These are phyloP conservation scores for Chlorops oryzae DNA, from an alignment of 1,140 invertebrate genomes.

Conservation along the genomic window DNA sequence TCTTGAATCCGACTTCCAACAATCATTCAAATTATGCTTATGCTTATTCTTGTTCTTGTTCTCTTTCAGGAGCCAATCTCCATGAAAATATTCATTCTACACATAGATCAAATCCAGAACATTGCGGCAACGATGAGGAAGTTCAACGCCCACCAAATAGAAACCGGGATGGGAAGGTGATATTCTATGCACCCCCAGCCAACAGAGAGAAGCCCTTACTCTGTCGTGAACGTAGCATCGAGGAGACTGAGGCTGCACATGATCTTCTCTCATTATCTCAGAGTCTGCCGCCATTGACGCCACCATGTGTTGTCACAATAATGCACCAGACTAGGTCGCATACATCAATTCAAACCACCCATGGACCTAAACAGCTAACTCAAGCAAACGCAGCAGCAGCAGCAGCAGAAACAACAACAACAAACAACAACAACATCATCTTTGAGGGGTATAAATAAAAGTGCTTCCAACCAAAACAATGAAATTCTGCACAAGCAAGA, in stretches of 20 bases:
- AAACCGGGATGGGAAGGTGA: constrained; percentile 42
- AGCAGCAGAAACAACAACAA: constrained; percentile 34
- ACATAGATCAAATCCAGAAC: no score
- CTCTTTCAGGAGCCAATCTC: no score
- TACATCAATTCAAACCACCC: no score
- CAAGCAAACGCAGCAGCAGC: constrained; percentile 35
- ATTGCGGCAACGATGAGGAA: not conserved
- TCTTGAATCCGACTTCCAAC: no score
- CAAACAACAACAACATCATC: constrained; percentile 19
- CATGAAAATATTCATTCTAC: no score
- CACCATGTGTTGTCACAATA: constrained; percentile 58
- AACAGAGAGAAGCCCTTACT: constrained; percentile 36
- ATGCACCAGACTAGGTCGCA: constrained; percentile 50
- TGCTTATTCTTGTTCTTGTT: no score
- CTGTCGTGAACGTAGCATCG: constrained; percentile 60
- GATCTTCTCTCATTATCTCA: constrained; percentile 76
- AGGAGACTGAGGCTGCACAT: constrained; percentile 79
- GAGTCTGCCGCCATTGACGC: constrained; percentile 67
- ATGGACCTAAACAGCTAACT: not conserved
- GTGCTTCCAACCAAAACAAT: no score
- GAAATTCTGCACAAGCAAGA: no score
- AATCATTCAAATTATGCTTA: no score
- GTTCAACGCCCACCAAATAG: no score
- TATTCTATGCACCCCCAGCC: constrained; percentile 44
- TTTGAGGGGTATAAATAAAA: no score